phyloP scores from a whole-genome alignment of 1,140 invertebrate species.

The Heliconius hewitsoni region DNA sequence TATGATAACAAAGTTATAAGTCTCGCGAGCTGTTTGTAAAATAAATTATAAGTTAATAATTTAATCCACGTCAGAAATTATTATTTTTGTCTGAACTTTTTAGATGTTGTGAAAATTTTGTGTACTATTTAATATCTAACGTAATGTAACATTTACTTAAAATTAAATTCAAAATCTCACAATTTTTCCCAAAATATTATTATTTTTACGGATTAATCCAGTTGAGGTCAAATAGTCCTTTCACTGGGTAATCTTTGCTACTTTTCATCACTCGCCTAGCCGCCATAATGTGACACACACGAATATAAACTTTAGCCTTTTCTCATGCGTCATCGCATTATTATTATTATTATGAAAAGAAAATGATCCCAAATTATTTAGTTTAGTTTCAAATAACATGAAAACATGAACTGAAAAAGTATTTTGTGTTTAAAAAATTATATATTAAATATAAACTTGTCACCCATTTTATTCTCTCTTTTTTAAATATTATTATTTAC shows the following conservation, averaged over 20 bases:
- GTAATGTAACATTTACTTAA: too few relatives aligned
- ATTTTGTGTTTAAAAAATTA: too few relatives aligned
- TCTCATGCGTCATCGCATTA: not conserved
- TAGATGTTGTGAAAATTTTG: not conserved
- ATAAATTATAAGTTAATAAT: not conserved
- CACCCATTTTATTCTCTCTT: too few relatives aligned
- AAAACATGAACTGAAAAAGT: not conserved
- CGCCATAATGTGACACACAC: slow-evolving; percentile 10
- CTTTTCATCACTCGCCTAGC: slow-evolving; percentile 12
- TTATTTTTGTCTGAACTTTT: not conserved
- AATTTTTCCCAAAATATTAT: not conserved
- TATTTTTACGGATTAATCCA: not conserved
- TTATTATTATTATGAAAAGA: not conserved
- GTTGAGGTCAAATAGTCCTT: slow-evolving; percentile 7
- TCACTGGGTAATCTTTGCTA: slow-evolving; percentile 10
- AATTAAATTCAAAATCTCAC: too few relatives aligned
- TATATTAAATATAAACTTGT: too few relatives aligned
- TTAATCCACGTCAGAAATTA: not conserved
- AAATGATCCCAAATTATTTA: not conserved
- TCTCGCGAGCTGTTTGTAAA: not conserved
- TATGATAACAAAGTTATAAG: slow-evolving; percentile 2
- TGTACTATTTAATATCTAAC: too few relatives aligned
- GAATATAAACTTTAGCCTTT: slow-evolving; percentile 8
- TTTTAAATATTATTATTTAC: not conserved
- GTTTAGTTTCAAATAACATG: not conserved